A percentile compares a stretch with the other conserved stretches of the same genome.
phyloP scores from a whole-genome alignment of 2,797 vertebrate species.

The Spatula versicolor region DNA sequence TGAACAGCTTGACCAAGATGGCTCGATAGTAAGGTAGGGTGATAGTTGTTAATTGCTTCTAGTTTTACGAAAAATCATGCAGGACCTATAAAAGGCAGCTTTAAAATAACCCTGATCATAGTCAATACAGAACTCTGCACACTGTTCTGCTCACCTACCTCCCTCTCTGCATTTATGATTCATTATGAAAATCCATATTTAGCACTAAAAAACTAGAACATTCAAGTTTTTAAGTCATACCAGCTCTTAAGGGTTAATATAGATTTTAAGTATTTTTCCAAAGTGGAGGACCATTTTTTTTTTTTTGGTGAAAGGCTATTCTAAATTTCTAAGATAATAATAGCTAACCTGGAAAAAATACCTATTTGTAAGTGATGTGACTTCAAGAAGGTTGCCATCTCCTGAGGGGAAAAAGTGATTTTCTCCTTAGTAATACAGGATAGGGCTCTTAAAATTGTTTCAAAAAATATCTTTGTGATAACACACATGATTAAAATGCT shows the following conservation, averaged over 20 bases:
- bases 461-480: neutral
- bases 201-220: neutral
- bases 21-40: neutral
- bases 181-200: neutral
- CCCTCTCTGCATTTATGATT: neutral
- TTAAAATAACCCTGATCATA: conserved; percentile 25
- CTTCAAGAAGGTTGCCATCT: neutral
- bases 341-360: neutral
- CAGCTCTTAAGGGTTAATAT: neutral
- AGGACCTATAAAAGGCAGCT: neutral
- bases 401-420: neutral
- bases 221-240: neutral
- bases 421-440: neutral
- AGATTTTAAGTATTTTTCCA: neutral
- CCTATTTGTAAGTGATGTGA: neutral
- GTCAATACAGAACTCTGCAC: neutral
- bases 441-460: neutral
- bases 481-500: neutral
- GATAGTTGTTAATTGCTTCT: neutral
- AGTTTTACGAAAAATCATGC: neutral
- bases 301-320: neutral
- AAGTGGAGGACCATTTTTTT: neutral
- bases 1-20: neutral
- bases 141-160: neutral
- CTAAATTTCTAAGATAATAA: neutral